Evolutionary conservation across 2,113 vertebrate genomes (phyloP).

Genomic region (Mormyrus iriodes): DNA sequence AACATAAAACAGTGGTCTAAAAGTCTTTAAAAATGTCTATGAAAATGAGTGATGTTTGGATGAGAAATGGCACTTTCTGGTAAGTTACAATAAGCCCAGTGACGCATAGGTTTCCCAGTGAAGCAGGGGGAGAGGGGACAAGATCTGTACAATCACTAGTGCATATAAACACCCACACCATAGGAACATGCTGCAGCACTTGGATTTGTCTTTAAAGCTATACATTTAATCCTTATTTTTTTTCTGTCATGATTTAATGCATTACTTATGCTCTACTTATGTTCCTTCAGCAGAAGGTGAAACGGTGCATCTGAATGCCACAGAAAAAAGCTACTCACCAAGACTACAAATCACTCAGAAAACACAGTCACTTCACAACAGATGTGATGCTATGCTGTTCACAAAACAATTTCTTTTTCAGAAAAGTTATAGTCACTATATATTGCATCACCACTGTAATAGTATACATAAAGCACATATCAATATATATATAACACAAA

Average conservation of each 20-base stretch:
- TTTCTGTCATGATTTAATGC: background rate
- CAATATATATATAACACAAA: slow-evolving; percentile 53
- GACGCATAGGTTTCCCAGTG: background rate
- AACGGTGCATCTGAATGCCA: background rate
- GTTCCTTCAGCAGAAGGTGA: background rate
- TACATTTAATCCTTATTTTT: background rate
- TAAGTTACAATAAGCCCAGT: background rate
- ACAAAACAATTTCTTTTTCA: background rate
- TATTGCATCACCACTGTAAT: slow-evolving; percentile 46
- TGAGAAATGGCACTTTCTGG: background rate
- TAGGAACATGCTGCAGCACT: background rate
- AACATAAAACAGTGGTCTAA: background rate
- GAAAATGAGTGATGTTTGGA: background rate
- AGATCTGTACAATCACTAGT: background rate
- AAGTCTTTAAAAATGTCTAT: background rate
- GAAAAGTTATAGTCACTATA: background rate
- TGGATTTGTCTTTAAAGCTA: background rate
- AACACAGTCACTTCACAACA: background rate
- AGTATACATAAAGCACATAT: slow-evolving; percentile 52
- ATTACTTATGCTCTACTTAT: background rate
- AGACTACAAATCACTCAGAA: background rate
- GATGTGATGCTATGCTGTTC: background rate
- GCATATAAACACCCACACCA: background rate
- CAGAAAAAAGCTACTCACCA: background rate
- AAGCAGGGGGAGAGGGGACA: background rate